Evolutionary conservation across 2,888 invertebrate species (phyloP).

Genomic region (Mantis religiosa): DNA sequence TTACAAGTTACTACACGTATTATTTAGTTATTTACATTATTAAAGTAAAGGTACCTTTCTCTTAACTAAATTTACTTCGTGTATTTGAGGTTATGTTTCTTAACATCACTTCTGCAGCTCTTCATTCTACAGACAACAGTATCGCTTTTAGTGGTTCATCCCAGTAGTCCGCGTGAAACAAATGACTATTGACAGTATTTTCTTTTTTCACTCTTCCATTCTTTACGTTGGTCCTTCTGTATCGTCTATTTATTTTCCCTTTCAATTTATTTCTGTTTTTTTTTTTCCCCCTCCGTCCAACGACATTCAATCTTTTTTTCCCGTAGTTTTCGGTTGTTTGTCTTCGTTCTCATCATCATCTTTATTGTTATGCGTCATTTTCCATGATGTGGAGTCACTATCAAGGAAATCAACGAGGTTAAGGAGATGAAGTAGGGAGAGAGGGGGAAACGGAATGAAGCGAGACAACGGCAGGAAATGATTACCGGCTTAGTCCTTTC

Average conservation of each 20-base stretch:
- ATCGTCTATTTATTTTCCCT: neutral
- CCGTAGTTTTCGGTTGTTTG: neutral
- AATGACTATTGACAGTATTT: neutral
- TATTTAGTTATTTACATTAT: too few relatives aligned
- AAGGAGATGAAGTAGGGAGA: neutral
- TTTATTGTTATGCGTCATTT: conserved; percentile 14
- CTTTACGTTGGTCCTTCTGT: neutral
- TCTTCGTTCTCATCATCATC: conserved; percentile 13
- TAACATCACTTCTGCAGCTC: too few relatives aligned
- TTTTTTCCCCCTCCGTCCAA: neutral
- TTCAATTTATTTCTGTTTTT: neutral
- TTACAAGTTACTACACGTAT: too few relatives aligned
- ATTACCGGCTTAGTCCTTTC: neutral
- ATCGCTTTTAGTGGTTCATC: too few relatives aligned
- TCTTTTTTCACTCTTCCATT: neutral
- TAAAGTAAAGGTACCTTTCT: too few relatives aligned
- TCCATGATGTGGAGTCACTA: neutral
- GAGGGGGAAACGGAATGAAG: neutral
- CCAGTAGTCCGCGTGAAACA: neutral
- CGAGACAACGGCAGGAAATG: neutral
- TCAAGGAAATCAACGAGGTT: neutral
- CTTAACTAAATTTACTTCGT: too few relatives aligned
- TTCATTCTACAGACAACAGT: too few relatives aligned
- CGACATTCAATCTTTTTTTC: neutral
- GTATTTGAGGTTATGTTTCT: too few relatives aligned